phyloP scores from a whole-genome alignment of 35 echinoderm and acorn worm genomes.

The Nesometra sesokonis region DNA sequence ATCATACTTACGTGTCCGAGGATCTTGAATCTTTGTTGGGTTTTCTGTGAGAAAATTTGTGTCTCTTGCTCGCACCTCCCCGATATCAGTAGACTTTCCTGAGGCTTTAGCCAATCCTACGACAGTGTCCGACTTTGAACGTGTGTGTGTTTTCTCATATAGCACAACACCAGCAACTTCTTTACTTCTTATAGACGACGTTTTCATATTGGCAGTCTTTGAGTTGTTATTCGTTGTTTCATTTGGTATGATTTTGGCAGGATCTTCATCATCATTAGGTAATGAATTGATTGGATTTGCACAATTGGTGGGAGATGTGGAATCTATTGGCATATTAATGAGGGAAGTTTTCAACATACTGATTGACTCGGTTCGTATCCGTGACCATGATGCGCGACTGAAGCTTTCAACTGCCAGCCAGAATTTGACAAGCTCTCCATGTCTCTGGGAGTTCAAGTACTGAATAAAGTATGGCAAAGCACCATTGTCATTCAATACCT shows the following conservation, averaged over 20 bases:
- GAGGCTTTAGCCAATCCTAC: not conserved
- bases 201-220: not conserved
- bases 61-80: not conserved
- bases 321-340: not conserved
- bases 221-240: not conserved
- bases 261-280: not conserved
- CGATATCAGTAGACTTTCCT: not conserved
- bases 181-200: not conserved
- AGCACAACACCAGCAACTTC: not conserved
- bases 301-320: not conserved
- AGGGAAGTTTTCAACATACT: not conserved
- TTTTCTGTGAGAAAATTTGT: not conserved
- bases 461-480: constrained; percentile 92
- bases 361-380: constrained; percentile 26
- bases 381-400: constrained; percentile 63
- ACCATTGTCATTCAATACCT: constrained; percentile 82
- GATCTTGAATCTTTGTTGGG: not conserved
- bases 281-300: not conserved
- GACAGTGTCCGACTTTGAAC: not conserved
- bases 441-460: constrained; percentile 54
- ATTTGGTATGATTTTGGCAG: not conserved
- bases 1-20: not conserved
- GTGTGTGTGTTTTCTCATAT: not conserved
- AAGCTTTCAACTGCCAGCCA: constrained; percentile 87
- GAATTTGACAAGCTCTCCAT: constrained; percentile 64